These are phyloP conservation scores for Moxostoma hubbsi DNA, from an alignment of 2,797 vertebrate species.

Conservation along the genomic window DNA sequence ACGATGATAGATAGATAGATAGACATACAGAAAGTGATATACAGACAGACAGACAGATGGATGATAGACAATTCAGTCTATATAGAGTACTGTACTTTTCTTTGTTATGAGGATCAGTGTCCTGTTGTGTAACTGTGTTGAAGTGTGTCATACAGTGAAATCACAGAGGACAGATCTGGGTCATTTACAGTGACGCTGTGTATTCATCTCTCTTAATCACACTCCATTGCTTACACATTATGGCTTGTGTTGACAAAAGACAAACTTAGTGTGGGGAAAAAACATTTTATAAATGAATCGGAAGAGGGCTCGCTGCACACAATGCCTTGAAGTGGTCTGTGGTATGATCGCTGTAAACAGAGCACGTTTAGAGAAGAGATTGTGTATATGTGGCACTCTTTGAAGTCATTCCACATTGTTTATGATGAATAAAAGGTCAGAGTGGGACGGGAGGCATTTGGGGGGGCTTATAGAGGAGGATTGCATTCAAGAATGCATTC, in stretches of 20 bases:
- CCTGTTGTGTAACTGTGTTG: background rate
- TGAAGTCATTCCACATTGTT: constrained; percentile 75
- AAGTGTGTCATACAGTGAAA: background rate
- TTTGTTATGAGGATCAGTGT: too few species aligned
- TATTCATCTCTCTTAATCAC: constrained; percentile 64
- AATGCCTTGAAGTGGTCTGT: constrained; percentile 67
- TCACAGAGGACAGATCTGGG: too few species aligned
- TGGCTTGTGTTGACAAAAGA: constrained; percentile 72
- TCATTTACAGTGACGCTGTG: constrained; percentile 46
- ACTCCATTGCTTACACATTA: constrained; percentile 70
- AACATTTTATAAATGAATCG: constrained; percentile 38
- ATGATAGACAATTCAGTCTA: too few species aligned
- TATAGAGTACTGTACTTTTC: too few species aligned
- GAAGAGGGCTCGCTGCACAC: constrained; percentile 45
- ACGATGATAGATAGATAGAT: too few species aligned
- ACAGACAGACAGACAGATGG: too few species aligned
- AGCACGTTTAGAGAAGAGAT: constrained; percentile 67
- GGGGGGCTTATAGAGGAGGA: constrained; percentile 16
- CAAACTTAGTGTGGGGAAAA: constrained; percentile 14
- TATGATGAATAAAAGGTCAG: constrained; percentile 68
- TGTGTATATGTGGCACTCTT: constrained; percentile 68
- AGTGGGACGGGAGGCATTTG: constrained; percentile 54
- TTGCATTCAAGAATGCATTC: constrained; percentile 47
- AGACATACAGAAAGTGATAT: too few species aligned
- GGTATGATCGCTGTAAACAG: constrained; percentile 72